A percentile compares a stretch with the other conserved stretches of the same genome.
Evolutionary conservation across 1,140 invertebrate genomes (phyloP).

Genomic region (Drosophila quadrilineata): DNA sequence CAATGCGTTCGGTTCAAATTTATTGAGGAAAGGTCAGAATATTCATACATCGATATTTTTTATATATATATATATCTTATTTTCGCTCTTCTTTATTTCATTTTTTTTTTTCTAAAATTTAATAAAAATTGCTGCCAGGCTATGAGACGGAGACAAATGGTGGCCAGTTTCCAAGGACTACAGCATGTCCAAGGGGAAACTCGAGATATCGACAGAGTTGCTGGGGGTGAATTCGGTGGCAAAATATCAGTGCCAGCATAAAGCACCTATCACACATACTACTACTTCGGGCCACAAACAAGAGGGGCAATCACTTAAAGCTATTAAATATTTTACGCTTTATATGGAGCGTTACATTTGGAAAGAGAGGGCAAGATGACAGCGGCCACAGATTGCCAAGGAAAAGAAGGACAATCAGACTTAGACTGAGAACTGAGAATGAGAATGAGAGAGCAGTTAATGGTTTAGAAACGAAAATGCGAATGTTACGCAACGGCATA

Average conservation of each 20-base stretch:
- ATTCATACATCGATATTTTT: constrained; percentile 74
- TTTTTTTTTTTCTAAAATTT: constrained; percentile 34
- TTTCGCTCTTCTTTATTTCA: neutral
- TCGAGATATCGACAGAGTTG: neutral
- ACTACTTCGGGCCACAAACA: constrained; percentile 14
- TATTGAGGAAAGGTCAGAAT: constrained; percentile 73
- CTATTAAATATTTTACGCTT: constrained; percentile 76
- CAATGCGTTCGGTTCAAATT: constrained; percentile 61
- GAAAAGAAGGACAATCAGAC: neutral
- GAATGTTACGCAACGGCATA: constrained; percentile 65
- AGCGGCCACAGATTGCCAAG: no score
- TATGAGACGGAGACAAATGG: constrained; percentile 43
- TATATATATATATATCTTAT: no score
- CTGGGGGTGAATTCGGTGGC: neutral
- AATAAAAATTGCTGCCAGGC: constrained; percentile 41
- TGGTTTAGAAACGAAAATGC: constrained; percentile 64
- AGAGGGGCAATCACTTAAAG: constrained; percentile 58
- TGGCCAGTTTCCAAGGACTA: constrained; percentile 19
- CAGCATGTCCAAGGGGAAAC: constrained; percentile 16
- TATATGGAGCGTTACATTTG: constrained; percentile 20
- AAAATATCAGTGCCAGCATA: constrained; percentile 11
- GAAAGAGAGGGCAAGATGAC: neutral
- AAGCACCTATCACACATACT: constrained; percentile 7
- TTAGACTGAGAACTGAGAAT: neutral
- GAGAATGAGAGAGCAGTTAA: constrained; percentile 40